Evolutionary conservation across 2,113 vertebrate species (phyloP).

Genomic region (Protomyctophum bolini): DNA sequence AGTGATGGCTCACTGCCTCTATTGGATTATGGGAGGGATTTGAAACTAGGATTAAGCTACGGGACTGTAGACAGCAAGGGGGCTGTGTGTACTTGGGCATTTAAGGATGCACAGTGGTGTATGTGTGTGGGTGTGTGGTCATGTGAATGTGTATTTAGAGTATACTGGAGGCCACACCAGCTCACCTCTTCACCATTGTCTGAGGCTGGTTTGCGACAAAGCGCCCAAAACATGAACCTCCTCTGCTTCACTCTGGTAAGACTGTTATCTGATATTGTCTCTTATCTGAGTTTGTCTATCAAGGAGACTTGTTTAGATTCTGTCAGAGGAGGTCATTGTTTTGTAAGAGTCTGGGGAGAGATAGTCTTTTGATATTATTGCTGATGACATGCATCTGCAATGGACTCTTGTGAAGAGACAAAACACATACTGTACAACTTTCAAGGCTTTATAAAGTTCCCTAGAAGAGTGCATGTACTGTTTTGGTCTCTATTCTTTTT

Average conservation of each 20-base stretch:
- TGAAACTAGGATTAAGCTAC: conserved; percentile 84
- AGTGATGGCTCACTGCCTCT: conserved; percentile 84
- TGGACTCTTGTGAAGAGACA: conserved; percentile 14
- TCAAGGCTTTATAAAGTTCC: conserved; percentile 1
- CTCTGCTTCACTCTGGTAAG: conserved; percentile 97
- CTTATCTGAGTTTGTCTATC: neutral
- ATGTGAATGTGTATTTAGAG: neutral
- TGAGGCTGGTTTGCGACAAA: conserved; percentile 28
- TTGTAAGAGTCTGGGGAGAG: conserved; percentile 10
- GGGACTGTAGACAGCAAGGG: conserved; percentile 75
- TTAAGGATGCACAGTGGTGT: neutral
- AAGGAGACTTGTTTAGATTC: neutral
- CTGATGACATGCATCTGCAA: conserved; percentile 32
- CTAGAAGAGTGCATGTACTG: neutral
- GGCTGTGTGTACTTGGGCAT: conserved; percentile 48
- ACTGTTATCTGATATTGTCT: neutral
- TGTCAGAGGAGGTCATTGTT: neutral
- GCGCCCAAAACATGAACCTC: conserved; percentile 85
- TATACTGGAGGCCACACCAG: conserved; percentile 11
- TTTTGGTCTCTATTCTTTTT: too few relatives aligned
- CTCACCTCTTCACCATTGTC: conserved; percentile 47
- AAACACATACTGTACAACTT: conserved; percentile 16
- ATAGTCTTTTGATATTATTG: conserved; percentile 19
- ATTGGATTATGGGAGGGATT: conserved; percentile 93
- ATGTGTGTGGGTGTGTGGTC: conserved; percentile 24